These are phyloP conservation scores for Dinocampus coccinellae DNA, from an alignment of 2,888 invertebrate species.

Conservation along the genomic window DNA sequence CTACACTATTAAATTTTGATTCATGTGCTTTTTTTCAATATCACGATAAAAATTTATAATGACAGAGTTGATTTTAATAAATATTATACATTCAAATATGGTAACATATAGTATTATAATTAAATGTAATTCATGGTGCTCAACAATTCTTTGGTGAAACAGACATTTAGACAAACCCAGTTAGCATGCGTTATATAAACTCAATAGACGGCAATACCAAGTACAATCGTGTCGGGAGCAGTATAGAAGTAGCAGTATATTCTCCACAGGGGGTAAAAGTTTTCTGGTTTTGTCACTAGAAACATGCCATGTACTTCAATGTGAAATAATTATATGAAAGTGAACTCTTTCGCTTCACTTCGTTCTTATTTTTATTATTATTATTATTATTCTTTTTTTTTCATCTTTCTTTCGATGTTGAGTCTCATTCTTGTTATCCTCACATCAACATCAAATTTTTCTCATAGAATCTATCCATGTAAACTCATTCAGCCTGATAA, in stretches of 20 bases:
- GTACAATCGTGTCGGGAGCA: slow-evolving; percentile 25
- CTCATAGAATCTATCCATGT: not conserved
- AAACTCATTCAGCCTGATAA: not conserved
- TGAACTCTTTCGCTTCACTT: slow-evolving; percentile 19
- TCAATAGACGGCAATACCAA: too few relatives aligned
- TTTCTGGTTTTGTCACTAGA: slow-evolving; percentile 20
- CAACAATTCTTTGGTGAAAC: too few relatives aligned
- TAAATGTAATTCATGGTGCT: too few relatives aligned
- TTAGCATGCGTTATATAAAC: too few relatives aligned
- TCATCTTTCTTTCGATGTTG: not conserved
- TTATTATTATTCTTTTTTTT: not conserved
- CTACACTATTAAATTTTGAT: too few relatives aligned
- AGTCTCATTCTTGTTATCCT: not conserved
- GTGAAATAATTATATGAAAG: slow-evolving; percentile 14
- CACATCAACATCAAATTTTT: slow-evolving; percentile 8
- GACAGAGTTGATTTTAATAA: too few relatives aligned
- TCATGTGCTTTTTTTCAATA: too few relatives aligned
- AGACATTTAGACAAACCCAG: too few relatives aligned
- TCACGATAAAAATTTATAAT: too few relatives aligned
- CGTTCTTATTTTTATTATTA: not conserved
- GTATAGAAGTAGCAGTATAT: slow-evolving; percentile 16
- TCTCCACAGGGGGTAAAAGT: slow-evolving; percentile 34
- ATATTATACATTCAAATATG: too few relatives aligned
- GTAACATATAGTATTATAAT: too few relatives aligned
- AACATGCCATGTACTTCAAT: slow-evolving; percentile 26